Percentiles rank a stretch among this genome's conserved stretches.
These are phyloP conservation scores for Parus major DNA, from an alignment of 2,113 vertebrate species.

Conservation along the genomic window DNA sequence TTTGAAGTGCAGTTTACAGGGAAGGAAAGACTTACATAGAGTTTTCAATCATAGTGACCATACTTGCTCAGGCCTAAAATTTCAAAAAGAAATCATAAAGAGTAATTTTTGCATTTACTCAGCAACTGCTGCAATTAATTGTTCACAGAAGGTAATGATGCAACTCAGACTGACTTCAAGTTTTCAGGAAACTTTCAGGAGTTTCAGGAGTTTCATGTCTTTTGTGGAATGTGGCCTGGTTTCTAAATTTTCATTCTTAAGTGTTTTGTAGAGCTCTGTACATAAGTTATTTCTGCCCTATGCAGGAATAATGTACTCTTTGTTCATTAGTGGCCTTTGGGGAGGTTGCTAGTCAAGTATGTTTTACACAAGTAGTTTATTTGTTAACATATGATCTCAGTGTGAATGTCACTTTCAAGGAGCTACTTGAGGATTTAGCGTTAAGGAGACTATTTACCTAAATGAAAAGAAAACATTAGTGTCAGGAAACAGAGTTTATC, in stretches of 20 bases:
- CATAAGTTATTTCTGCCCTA: not conserved
- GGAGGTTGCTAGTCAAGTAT: not conserved
- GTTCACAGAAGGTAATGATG: not conserved
- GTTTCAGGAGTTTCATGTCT: not conserved
- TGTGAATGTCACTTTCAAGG: not conserved
- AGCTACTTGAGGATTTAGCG: not conserved
- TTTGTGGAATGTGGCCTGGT: not conserved
- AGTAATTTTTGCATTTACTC: not conserved
- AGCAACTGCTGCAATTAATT: not conserved
- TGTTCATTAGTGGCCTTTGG: not conserved
- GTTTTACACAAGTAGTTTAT: not conserved
- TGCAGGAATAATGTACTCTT: not conserved
- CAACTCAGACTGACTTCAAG: not conserved
- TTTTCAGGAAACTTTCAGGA: too few species aligned
- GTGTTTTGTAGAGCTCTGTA: not conserved
- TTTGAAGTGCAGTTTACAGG: not conserved
- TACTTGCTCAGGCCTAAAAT: not conserved
- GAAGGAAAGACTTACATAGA: not conserved
- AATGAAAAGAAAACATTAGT: not conserved
- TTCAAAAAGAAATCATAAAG: not conserved
- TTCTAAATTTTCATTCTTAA: not conserved
- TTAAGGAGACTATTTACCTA: not conserved
- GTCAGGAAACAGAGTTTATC: not conserved
- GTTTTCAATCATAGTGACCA: not conserved
- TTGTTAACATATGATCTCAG: not conserved